These are phyloP conservation scores for Lithophane leautieri DNA, from an alignment of 2,888 invertebrate species.

Conservation along the genomic window DNA sequence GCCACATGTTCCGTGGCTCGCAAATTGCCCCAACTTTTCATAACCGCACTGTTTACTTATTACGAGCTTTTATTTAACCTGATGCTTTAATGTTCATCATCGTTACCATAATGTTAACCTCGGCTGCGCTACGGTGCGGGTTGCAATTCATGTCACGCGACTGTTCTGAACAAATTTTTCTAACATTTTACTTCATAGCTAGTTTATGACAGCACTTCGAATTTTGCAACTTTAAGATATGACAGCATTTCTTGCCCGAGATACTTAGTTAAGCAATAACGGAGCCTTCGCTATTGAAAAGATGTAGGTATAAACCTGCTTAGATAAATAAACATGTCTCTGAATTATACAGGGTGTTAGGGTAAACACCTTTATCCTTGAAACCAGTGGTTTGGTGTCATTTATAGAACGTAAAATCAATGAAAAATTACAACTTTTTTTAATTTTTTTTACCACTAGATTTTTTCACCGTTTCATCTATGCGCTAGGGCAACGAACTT, in stretches of 20 bases:
- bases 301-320: neutral
- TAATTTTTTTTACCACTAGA: too few relatives aligned
- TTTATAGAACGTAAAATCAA: too few relatives aligned
- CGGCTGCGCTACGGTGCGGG: neutral
- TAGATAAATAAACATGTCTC: neutral
- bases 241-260: neutral
- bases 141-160: slow-evolving; percentile 20
- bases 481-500: too few relatives aligned
- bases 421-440: too few relatives aligned
- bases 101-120: slow-evolving; percentile 14
- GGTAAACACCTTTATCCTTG: too few relatives aligned
- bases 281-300: neutral
- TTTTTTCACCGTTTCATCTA: too few relatives aligned
- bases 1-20: slow-evolving; percentile 72
- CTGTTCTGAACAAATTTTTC: slow-evolving; percentile 14
- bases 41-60: slow-evolving; percentile 68
- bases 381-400: too few relatives aligned
- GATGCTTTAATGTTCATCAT: slow-evolving; percentile 14
- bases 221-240: neutral
- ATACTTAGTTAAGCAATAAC: neutral
- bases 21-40: slow-evolving; percentile 78
- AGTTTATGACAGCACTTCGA: slow-evolving; percentile 17
- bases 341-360: too few relatives aligned
- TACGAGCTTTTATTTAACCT: slow-evolving; percentile 55
- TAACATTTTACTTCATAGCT: slow-evolving; percentile 17